Percentiles rank a stretch among this genome's conserved stretches.
Conservation (phyloP, 2,888 invertebrate genomes). For the Coelinius sp. region DNA sequence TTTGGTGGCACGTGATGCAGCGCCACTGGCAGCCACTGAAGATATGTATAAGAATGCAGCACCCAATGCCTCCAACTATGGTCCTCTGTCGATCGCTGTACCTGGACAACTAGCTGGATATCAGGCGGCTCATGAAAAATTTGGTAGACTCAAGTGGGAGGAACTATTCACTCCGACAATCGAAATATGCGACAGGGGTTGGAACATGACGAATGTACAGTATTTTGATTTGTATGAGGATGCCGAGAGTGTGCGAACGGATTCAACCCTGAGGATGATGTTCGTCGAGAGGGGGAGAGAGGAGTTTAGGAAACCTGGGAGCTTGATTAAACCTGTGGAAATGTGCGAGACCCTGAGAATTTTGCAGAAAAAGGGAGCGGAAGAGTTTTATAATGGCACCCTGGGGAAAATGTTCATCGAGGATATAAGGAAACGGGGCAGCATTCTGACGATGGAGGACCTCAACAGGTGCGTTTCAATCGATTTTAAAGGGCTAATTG, state of each 20-base stretch:
- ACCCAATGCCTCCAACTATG: slow-evolving; percentile 55
- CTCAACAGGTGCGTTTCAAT: slow-evolving; percentile 71
- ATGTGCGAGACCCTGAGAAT: slow-evolving; percentile 81
- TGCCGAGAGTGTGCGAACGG: slow-evolving; percentile 73
- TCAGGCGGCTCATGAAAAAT: slow-evolving; percentile 81
- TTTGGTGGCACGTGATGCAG: slow-evolving; percentile 84
- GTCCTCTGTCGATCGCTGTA: slow-evolving; percentile 81
- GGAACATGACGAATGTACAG: slow-evolving; percentile 78
- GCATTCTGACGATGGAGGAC: slow-evolving; percentile 82
- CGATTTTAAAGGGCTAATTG: not conserved
- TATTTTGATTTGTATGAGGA: slow-evolving; percentile 74
- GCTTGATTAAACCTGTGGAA: slow-evolving; percentile 76
- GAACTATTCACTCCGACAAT: slow-evolving; percentile 86
- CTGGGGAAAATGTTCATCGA: slow-evolving; percentile 78
- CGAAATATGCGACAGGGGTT: slow-evolving; percentile 82
- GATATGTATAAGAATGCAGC: slow-evolving; percentile 78
- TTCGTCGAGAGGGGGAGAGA: slow-evolving; percentile 76
- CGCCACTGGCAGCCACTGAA: slow-evolving; percentile 78
- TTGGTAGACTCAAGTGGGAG: slow-evolving; percentile 85
- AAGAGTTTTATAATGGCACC: slow-evolving; percentile 85
- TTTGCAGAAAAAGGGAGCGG: slow-evolving; percentile 80
- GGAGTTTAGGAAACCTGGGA: slow-evolving; percentile 74
- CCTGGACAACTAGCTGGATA: slow-evolving; percentile 93
- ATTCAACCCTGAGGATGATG: slow-evolving; percentile 77
- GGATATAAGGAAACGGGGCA: slow-evolving; percentile 81